Evolutionary conservation across 2,797 vertebrate genomes (phyloP).

Genomic region (Gymnopithys bicolor): DNA sequence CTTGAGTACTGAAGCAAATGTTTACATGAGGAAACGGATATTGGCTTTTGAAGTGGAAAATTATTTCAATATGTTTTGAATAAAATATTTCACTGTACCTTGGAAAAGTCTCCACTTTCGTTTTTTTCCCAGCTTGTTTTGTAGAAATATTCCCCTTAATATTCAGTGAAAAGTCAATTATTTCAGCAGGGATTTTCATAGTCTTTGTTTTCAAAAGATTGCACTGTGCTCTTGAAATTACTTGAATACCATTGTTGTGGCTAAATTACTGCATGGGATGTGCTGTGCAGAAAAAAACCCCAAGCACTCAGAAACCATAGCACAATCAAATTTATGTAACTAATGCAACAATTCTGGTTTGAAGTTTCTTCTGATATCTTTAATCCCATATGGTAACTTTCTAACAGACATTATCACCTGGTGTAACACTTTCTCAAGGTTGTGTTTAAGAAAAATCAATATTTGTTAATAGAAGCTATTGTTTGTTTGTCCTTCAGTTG

Average conservation of each 20-base stretch:
- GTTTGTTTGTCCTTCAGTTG: constrained; percentile 9
- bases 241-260: not conserved
- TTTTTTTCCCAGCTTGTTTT: not conserved
- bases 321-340: not conserved
- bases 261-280: not conserved
- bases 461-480: constrained; percentile 18
- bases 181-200: not conserved
- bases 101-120: not conserved
- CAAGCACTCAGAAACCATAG: not conserved
- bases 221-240: not conserved
- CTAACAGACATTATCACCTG: not conserved
- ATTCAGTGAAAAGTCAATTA: constrained; percentile 20
- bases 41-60: not conserved
- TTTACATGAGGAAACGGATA: not conserved
- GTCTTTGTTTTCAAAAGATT: not conserved
- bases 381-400: not conserved
- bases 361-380: not conserved
- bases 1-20: not conserved
- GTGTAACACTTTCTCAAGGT: not conserved
- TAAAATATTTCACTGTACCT: not conserved
- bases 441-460: constrained; percentile 1
- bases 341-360: not conserved
- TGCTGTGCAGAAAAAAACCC: not conserved
- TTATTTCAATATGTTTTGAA: not conserved
- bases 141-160: not conserved